Evolutionary conservation across 2,888 invertebrate species (phyloP), one percentile per base, ranked within the genome.

Genomic region (Kryphioiulus occultus): DNA sequence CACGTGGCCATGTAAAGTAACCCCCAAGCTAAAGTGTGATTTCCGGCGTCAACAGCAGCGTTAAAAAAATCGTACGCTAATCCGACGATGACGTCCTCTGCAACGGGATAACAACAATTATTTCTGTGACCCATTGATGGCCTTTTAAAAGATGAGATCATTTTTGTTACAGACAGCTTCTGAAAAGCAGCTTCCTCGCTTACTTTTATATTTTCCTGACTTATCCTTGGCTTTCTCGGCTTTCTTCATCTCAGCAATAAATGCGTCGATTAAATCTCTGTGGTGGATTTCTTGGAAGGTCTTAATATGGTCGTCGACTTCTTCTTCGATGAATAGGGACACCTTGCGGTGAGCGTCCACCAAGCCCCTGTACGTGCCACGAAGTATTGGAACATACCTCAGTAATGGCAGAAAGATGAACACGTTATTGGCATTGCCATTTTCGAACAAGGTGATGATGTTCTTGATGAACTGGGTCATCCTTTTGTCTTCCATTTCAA

Each of bases 1-100:
- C 68, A 86, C 17, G 30, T 32, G n/a, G 86, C 26, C 86, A 86
- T 86, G 78, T 86, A 86, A 30, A 86, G 42, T 7, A 86, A 32
- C 12, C 35, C 47, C 86, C 86, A 86, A 19, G 39, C 86, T 22
- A 86, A 22, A 32, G 86, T 86, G 39, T 35, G 35, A 39, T 85
- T 85, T 85, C 39, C 35, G 26, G 85, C 42, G 19, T 85, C 85
- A 7, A 85, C 85, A 17, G 39, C 85, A 4, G 85, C 85, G 19
- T 39, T 85, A 39, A 85, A 85, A 22, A 85, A 42, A 85, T 85
- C 85, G 12, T 26, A 85, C 12, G 42, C 39, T 15, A 85, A 5
- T n/a, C 42, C 42, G 35, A 85, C n/a, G 22, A 85, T 35, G 42
- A 35, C 35, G 10, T 35, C 35, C 42, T 85, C 85, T 85, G 85